Evolutionary conservation across 2,113 vertebrate genomes (phyloP).

Genomic region (Lipophrys pholis): DNA sequence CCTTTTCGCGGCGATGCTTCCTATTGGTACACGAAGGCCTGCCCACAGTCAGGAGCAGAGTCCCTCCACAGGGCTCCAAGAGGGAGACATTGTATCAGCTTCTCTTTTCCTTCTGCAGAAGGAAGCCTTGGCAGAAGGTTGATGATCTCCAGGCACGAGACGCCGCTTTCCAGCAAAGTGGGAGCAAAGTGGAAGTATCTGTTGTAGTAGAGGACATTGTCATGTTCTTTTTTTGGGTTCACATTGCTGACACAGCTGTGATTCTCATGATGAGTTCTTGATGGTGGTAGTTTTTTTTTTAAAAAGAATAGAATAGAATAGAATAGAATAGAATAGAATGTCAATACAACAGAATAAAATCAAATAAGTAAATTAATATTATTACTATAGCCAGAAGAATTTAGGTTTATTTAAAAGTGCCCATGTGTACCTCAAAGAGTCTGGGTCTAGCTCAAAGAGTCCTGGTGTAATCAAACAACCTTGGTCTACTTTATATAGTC

Average conservation of each 20-base stretch:
- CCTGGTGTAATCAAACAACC: no score
- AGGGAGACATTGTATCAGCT: slow-evolving; percentile 45
- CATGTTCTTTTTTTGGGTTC: slow-evolving; percentile 33
- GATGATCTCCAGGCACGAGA: slow-evolving; percentile 63
- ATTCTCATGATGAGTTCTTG: slow-evolving; percentile 23
- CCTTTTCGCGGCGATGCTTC: slow-evolving; percentile 36
- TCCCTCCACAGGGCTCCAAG: slow-evolving; percentile 45
- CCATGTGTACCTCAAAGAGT: no score
- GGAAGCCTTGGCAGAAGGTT: slow-evolving; percentile 59
- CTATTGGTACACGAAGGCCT: slow-evolving; percentile 51
- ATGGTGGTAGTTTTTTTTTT: background rate
- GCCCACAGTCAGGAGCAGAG: slow-evolving; percentile 38
- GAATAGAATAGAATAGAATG: no score
- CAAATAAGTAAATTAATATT: no score
- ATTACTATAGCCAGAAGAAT: no score
- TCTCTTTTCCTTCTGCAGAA: slow-evolving; percentile 51
- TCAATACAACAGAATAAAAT: no score
- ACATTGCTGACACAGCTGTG: slow-evolving; percentile 44
- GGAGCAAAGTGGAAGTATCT: slow-evolving; percentile 57
- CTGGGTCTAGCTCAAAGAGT: no score
- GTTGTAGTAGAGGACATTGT: slow-evolving; percentile 48
- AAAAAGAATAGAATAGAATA: no score
- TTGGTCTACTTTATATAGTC: no score
- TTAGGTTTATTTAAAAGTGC: no score
- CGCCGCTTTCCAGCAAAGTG: slow-evolving; percentile 54